phyloP scores from a whole-genome alignment of 1,140 invertebrate genomes.

The Rhopalosiphum padi region DNA sequence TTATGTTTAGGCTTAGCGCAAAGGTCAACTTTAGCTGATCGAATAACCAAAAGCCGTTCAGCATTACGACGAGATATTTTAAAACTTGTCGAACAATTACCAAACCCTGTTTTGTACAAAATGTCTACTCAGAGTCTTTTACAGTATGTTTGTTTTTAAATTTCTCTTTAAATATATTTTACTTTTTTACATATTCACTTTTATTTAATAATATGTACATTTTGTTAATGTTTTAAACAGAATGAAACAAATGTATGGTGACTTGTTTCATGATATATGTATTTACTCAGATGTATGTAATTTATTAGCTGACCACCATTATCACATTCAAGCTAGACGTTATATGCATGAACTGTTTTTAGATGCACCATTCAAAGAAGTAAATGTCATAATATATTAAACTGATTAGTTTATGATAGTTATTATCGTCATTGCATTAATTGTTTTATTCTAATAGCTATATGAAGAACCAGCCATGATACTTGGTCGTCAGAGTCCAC shows the following conservation, averaged over 20 bases:
- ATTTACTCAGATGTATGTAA: constrained; percentile 91
- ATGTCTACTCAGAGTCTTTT: constrained; percentile 73
- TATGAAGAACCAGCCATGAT: constrained; percentile 43
- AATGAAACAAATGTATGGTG: constrained; percentile 86
- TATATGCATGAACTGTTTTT: constrained; percentile 95
- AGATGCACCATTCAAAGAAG: constrained; percentile 79
- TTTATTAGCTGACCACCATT: constrained; percentile 78
- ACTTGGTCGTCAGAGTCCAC: constrained; percentile 36
- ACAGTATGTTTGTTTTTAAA: constrained; percentile 62
- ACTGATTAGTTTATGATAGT: not conserved
- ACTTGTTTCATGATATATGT: constrained; percentile 86
- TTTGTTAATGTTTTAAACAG: constrained; percentile 64
- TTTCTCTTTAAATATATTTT: not conserved
- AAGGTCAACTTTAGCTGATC: constrained; percentile 58
- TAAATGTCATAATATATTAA: constrained; percentile 60
- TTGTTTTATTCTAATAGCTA: constrained; percentile 6
- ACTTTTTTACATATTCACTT: not conserved
- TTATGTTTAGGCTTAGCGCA: constrained; percentile 60
- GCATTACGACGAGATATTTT: constrained; percentile 67
- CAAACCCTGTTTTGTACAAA: constrained; percentile 74
- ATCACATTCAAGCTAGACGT: constrained; percentile 81
- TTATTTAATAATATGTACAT: not conserved
- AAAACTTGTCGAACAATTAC: constrained; percentile 72
- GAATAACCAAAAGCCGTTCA: constrained; percentile 59
- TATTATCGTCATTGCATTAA: not conserved